phyloP scores from a whole-genome alignment of 1,140 invertebrate genomes.

The Drosophila carrolli region DNA sequence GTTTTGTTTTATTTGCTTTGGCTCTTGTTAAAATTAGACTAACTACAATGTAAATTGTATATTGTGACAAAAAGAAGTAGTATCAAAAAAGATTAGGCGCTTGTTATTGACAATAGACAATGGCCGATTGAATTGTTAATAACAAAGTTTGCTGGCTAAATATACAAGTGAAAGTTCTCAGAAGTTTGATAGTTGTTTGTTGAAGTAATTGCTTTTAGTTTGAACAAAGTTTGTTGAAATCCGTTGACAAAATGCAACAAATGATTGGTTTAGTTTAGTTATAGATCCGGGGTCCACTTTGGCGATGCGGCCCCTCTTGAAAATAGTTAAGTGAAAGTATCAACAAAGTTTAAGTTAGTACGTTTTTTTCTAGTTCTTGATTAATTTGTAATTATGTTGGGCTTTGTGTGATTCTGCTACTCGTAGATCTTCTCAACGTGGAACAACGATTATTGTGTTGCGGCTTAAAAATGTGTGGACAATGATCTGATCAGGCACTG shows the following conservation, averaged over 20 bases:
- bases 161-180: constrained; percentile 62
- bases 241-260: constrained; percentile 78
- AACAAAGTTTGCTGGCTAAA: constrained; percentile 50
- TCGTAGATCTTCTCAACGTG: constrained; percentile 53
- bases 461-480: constrained; percentile 19
- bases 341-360: constrained; percentile 58
- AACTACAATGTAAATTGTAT: constrained; percentile 78
- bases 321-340: constrained; percentile 48
- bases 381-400: constrained; percentile 33
- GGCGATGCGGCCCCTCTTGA: background rate
- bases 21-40: constrained; percentile 65
- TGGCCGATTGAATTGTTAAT: constrained; percentile 53
- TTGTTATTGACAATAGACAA: constrained; percentile 69
- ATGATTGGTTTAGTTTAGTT: constrained; percentile 59
- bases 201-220: constrained; percentile 63
- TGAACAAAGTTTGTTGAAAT: constrained; percentile 67
- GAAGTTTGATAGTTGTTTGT: constrained; percentile 48
- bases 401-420: constrained; percentile 50
- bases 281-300: constrained; percentile 8
- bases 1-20: constrained; percentile 8
- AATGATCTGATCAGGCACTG: constrained; percentile 33
- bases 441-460: constrained; percentile 57
- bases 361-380: constrained; percentile 11
- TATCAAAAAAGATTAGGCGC: constrained; percentile 71
- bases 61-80: constrained; percentile 80